Evolutionary conservation across 2,797 vertebrate species (phyloP).

Genomic region (Kryptolebias ocellatus): DNA sequence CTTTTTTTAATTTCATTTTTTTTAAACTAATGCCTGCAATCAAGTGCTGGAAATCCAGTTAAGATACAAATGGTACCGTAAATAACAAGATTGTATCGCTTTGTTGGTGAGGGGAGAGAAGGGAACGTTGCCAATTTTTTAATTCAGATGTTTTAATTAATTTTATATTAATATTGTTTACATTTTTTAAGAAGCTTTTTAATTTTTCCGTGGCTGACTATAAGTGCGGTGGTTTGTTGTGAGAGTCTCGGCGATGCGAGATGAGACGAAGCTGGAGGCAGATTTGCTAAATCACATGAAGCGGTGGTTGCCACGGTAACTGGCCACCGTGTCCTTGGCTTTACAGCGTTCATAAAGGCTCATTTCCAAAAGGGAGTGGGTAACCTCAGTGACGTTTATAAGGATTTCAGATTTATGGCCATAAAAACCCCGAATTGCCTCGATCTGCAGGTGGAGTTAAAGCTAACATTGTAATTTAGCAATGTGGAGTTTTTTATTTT

Average conservation of each 20-base stretch:
- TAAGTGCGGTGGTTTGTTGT: conserved; percentile 39
- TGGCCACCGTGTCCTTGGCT: conserved; percentile 44
- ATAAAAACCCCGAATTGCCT: conserved; percentile 40
- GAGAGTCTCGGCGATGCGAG: conserved; percentile 4
- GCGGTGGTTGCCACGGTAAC: conserved; percentile 55
- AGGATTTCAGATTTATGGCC: conserved; percentile 24
- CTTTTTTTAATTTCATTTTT: conserved; percentile 25
- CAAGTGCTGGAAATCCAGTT: conserved; percentile 40
- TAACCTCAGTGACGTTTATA: neutral
- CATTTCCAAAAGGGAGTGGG: conserved; percentile 57
- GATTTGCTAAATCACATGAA: conserved; percentile 29
- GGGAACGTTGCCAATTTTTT: conserved; percentile 52
- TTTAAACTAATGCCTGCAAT: conserved; percentile 40
- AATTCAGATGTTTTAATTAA: conserved; percentile 53
- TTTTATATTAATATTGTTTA: conserved; percentile 70
- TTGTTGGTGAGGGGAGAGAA: conserved; percentile 38
- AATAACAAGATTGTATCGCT: conserved; percentile 18
- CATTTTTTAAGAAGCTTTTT: conserved; percentile 59
- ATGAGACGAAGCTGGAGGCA: conserved; percentile 9
- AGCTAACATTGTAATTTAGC: conserved; percentile 30
- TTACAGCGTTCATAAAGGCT: conserved; percentile 26
- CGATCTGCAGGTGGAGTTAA: conserved; percentile 37
- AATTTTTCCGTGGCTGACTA: conserved; percentile 56
- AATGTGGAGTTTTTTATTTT: conserved; percentile 24
- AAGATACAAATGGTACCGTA: conserved; percentile 63